Percentiles rank a stretch among this genome's conserved stretches.
Conservation (phyloP, 1,140 invertebrate species). For the Thaumetopoea pityocampa region DNA sequence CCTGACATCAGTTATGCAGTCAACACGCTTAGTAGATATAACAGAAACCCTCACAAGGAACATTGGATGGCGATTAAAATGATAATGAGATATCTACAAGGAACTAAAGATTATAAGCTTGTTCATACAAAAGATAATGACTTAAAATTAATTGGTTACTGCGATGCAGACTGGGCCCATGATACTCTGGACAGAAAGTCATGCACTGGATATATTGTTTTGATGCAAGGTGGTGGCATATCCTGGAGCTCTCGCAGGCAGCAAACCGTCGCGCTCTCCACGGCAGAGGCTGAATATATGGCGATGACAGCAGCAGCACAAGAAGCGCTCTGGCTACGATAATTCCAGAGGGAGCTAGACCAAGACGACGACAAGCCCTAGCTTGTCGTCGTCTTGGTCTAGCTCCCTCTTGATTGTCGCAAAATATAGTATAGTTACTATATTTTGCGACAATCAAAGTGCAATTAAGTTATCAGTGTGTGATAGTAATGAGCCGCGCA, state of each 20-base stretch:
- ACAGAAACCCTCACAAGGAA: conserved; percentile 25
- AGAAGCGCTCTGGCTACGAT: conserved; percentile 29
- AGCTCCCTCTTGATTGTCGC: too few relatives aligned
- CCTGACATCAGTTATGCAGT: conserved; percentile 34
- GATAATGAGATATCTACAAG: conserved; percentile 29
- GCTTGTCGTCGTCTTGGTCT: too few relatives aligned
- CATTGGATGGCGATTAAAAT: conserved; percentile 32
- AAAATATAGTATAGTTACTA: too few relatives aligned
- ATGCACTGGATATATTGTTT: conserved; percentile 38
- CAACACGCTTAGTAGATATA: conserved; percentile 28
- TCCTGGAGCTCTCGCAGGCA: too few relatives aligned
- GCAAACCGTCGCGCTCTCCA: too few relatives aligned
- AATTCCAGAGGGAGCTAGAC: too few relatives aligned
- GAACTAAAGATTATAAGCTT: conserved; percentile 22
- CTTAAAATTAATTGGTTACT: conserved; percentile 32
- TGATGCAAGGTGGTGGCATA: too few relatives aligned
- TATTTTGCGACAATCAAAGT: too few relatives aligned
- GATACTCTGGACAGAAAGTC: conserved; percentile 29
- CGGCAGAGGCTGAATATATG: conserved; percentile 35
- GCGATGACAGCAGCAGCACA: conserved; percentile 26
- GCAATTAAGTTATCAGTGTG: too few relatives aligned
- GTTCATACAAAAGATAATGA: conserved; percentile 21
- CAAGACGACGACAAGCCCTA: too few relatives aligned
- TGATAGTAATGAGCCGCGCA: too few relatives aligned
- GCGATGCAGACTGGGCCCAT: conserved; percentile 32